phyloP scores from a whole-genome alignment of 2,113 vertebrate genomes.

The Tyto alba region DNA sequence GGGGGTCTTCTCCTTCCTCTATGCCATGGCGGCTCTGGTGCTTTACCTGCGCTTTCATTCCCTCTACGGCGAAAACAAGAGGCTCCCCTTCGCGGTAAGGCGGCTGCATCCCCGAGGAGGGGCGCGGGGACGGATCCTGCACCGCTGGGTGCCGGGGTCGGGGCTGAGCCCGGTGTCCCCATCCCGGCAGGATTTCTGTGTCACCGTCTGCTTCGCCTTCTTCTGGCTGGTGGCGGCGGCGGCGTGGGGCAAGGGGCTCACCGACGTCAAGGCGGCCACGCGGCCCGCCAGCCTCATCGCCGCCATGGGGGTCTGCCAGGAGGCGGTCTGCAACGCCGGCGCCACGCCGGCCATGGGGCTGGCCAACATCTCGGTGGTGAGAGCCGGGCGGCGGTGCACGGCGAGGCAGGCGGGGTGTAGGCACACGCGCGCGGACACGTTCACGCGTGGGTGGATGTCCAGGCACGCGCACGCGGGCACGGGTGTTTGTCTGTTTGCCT shows the following conservation, averaged over 20 bases:
- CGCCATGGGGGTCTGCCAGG: slow-evolving; percentile 58
- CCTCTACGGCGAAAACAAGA: slow-evolving; percentile 79
- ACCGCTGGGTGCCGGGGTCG: accelerated
- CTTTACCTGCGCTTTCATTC: slow-evolving; percentile 89
- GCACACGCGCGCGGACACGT: neutral
- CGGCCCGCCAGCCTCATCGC: slow-evolving; percentile 67
- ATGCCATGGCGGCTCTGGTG: slow-evolving; percentile 81
- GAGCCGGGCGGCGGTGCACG: neutral
- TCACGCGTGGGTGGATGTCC: accelerated
- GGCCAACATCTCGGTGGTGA: slow-evolving; percentile 93
- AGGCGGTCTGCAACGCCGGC: slow-evolving; percentile 55
- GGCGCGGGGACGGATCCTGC: neutral
- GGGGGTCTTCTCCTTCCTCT: slow-evolving; percentile 91
- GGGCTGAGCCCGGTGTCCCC: neutral
- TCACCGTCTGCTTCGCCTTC: slow-evolving; percentile 86
- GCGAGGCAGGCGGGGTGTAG: accelerated
- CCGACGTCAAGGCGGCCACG: slow-evolving; percentile 83
- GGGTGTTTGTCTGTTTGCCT: no score
- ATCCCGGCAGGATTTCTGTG: slow-evolving; percentile 80
- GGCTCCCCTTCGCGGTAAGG: slow-evolving; percentile 82
- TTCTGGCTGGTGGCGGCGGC: slow-evolving; percentile 90
- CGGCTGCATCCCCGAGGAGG: accelerated
- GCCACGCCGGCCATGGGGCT: slow-evolving; percentile 80
- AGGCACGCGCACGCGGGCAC: accelerated
- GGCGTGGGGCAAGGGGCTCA: slow-evolving; percentile 91